Percentiles rank a stretch among this genome's conserved stretches.
These are phyloP conservation scores for Tipula confusa DNA, from an alignment of 2,888 invertebrate genomes.

Conservation along the genomic window DNA sequence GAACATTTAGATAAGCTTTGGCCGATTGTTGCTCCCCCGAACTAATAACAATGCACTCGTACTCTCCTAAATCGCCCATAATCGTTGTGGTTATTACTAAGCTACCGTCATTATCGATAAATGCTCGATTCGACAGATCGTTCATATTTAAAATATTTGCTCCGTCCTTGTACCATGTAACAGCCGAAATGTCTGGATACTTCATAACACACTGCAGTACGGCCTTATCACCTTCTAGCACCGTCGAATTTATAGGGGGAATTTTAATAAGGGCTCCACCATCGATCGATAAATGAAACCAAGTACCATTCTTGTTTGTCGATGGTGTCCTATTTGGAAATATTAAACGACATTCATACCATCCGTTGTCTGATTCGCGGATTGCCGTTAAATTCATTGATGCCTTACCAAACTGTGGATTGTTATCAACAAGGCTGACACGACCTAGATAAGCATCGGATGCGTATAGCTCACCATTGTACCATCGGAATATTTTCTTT, in stretches of 20 bases:
- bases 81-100: constrained; percentile 71
- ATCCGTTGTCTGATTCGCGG: constrained; percentile 82
- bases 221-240: constrained; percentile 77
- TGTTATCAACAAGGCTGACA: constrained; percentile 59
- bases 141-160: constrained; percentile 57
- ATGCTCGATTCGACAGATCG: constrained; percentile 60
- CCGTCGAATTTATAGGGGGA: constrained; percentile 84
- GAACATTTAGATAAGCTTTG: constrained; percentile 82
- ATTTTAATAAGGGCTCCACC: constrained; percentile 82
- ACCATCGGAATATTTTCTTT: constrained; percentile 76
- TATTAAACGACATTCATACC: constrained; percentile 84
- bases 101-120: constrained; percentile 69
- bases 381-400: constrained; percentile 80
- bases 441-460: constrained; percentile 69
- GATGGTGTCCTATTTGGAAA: constrained; percentile 86
- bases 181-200: constrained; percentile 58
- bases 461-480: constrained; percentile 65
- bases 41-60: constrained; percentile 72
- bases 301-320: constrained; percentile 81
- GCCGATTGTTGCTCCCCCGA: constrained; percentile 73
- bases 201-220: constrained; percentile 79
- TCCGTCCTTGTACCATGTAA: constrained; percentile 64
- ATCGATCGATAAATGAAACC: constrained; percentile 82
- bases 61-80: constrained; percentile 82
- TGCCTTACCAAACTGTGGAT: constrained; percentile 56